These are phyloP conservation scores for Ranitomeya variabilis DNA, from an alignment of 2,113 vertebrate species.

Conservation along the genomic window DNA sequence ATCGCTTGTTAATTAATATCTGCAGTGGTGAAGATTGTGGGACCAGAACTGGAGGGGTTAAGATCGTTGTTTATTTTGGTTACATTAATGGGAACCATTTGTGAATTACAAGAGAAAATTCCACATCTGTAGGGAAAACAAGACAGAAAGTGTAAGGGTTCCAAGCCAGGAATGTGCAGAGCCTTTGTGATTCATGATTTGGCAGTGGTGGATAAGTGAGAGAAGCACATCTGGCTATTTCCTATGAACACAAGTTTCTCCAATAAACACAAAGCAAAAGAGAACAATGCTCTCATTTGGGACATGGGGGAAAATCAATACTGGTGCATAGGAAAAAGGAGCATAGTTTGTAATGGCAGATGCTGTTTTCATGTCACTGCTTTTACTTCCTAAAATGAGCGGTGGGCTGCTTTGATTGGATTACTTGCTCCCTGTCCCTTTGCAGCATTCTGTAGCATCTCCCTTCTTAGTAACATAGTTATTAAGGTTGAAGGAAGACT, in stretches of 20 bases:
- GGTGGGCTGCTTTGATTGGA: no score
- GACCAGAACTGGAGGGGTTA: slow-evolving; percentile 10
- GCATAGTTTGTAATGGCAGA: no score
- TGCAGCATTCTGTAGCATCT: no score
- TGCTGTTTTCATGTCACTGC: no score
- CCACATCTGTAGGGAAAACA: slow-evolving; percentile 36
- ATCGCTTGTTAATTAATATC: neutral
- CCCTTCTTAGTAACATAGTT: no score
- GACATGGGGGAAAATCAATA: neutral
- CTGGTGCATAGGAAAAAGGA: neutral
- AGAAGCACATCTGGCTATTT: slow-evolving; percentile 37
- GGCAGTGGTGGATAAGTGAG: neutral
- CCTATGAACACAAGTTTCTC: slow-evolving; percentile 27
- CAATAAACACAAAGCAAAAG: neutral
- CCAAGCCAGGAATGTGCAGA: slow-evolving; percentile 2
- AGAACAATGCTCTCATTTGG: neutral
- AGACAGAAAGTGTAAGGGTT: slow-evolving; percentile 1
- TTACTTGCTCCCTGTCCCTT: no score
- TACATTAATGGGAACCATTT: slow-evolving; percentile 47
- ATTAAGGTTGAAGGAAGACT: no score
- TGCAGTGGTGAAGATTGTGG: neutral
- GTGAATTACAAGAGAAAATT: slow-evolving; percentile 49
- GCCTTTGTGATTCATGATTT: slow-evolving; percentile 41
- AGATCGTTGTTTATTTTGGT: slow-evolving; percentile 38
- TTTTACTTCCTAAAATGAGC: no score